phyloP scores from a whole-genome alignment of 2,888 invertebrate species.

The Electrophaes corylata region DNA sequence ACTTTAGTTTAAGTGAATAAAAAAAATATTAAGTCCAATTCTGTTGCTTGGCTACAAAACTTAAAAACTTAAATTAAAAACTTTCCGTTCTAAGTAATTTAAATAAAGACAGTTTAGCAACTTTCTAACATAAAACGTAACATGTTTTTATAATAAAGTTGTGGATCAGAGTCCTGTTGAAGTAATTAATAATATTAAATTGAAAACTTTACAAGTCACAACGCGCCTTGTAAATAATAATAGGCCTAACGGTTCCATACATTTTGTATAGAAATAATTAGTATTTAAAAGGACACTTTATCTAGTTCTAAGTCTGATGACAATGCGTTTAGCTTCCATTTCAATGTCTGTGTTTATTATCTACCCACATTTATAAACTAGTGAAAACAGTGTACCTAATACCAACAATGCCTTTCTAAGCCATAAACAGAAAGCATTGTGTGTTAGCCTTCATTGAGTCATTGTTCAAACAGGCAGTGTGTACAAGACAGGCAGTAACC shows the following conservation, averaged over 20 bases:
- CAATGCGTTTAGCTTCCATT: neutral
- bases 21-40: conserved; percentile 25
- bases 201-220: too few relatives aligned
- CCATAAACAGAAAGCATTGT: conserved; percentile 42
- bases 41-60: conserved; percentile 38
- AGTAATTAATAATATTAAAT: too few relatives aligned
- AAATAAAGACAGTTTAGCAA: conserved; percentile 43
- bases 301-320: too few relatives aligned
- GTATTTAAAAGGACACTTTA: too few relatives aligned
- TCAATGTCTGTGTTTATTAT: neutral
- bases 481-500: neutral
- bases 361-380: neutral
- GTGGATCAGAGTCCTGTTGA: too few relatives aligned
- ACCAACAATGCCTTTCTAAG: conserved; percentile 40
- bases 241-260: too few relatives aligned
- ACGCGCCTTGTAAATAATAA: too few relatives aligned
- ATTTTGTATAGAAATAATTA: too few relatives aligned
- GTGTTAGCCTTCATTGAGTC: conserved; percentile 38
- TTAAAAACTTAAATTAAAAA: conserved; percentile 49
- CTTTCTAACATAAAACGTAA: conserved; percentile 40
- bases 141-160: conserved; percentile 18
- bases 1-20: conserved; percentile 26
- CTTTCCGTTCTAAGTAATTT: conserved; percentile 43
- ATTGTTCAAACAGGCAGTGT: conserved; percentile 37
- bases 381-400: neutral